These are phyloP conservation scores for Amblyraja radiata DNA, from an alignment of 2,797 vertebrate species.

Conservation along the genomic window DNA sequence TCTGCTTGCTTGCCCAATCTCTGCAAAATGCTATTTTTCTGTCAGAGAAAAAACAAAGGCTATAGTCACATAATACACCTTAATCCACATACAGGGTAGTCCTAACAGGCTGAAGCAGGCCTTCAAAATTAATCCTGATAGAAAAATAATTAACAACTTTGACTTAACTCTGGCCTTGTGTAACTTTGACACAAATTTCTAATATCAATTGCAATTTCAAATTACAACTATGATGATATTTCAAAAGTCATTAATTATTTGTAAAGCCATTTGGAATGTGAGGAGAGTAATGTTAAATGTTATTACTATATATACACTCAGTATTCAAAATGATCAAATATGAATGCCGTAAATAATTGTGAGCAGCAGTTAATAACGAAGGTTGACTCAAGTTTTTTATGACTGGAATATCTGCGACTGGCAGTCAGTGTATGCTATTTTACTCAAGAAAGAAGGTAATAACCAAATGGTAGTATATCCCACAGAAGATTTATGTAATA, in stretches of 20 bases:
- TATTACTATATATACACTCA: neutral
- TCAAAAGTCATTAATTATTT: too few species aligned
- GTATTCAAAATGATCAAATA: neutral
- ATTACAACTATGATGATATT: neutral
- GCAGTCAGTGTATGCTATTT: neutral
- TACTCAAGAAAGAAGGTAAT: neutral
- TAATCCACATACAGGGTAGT: neutral
- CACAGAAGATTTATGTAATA: neutral
- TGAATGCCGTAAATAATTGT: neutral
- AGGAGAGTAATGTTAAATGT: neutral
- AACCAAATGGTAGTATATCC: neutral
- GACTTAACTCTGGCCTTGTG: too few species aligned
- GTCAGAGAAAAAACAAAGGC: neutral
- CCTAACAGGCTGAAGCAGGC: neutral
- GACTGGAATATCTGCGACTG: neutral
- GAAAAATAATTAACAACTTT: neutral
- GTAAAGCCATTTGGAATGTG: neutral
- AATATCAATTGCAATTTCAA: neutral
- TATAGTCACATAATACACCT: neutral
- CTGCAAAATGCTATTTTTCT: neutral
- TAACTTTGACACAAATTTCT: neutral
- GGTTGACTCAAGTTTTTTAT: neutral
- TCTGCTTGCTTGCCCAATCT: neutral
- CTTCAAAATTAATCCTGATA: neutral
- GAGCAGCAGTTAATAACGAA: neutral